Percentiles rank a stretch among this genome's conserved stretches.
phyloP scores from a whole-genome alignment of 1,140 invertebrate genomes.

The Drosophila santomea region DNA sequence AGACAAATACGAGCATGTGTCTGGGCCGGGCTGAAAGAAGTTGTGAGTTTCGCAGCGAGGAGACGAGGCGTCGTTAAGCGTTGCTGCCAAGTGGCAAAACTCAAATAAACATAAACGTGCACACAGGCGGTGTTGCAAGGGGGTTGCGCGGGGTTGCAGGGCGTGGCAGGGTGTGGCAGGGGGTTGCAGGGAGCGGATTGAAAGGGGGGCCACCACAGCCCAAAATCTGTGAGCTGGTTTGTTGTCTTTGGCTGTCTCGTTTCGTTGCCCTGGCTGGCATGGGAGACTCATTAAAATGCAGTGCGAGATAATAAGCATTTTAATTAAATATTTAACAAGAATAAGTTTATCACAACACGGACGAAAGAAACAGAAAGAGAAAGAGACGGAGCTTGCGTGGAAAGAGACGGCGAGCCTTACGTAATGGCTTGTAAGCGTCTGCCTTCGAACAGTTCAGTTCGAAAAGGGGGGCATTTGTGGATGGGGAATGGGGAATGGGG shows the following conservation, averaged over 20 bases:
- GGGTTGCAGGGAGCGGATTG: not conserved
- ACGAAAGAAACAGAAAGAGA: slow-evolving; percentile 18
- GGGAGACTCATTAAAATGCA: slow-evolving; percentile 84
- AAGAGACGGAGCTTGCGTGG: slow-evolving; percentile 9
- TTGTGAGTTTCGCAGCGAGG: slow-evolving; percentile 29
- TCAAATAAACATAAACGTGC: slow-evolving; percentile 82
- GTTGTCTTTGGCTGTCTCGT: slow-evolving; percentile 64
- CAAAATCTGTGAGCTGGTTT: slow-evolving; percentile 77
- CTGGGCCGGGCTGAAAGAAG: slow-evolving; percentile 49
- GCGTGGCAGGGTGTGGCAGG: not conserved
- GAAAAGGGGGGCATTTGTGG: slow-evolving; percentile 48
- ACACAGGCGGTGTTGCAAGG: slow-evolving; percentile 21
- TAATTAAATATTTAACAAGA: slow-evolving; percentile 85
- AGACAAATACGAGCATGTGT: slow-evolving; percentile 73
- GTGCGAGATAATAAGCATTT: slow-evolving; percentile 84
- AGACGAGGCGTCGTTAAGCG: slow-evolving; percentile 73
- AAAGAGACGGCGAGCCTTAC: slow-evolving; percentile 21
- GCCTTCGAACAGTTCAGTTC: slow-evolving; percentile 69
- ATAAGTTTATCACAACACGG: slow-evolving; percentile 84
- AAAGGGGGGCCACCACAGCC: slow-evolving; percentile 44
- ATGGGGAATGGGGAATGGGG: not conserved
- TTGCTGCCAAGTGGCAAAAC: slow-evolving; percentile 81
- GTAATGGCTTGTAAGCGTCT: slow-evolving; percentile 81
- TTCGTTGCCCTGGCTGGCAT: slow-evolving; percentile 22
- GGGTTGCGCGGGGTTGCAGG: not conserved